Percentiles rank a stretch among this genome's conserved stretches.
Conservation (phyloP, 1,140 invertebrate species). For the Drosophila nigromelanica region DNA sequence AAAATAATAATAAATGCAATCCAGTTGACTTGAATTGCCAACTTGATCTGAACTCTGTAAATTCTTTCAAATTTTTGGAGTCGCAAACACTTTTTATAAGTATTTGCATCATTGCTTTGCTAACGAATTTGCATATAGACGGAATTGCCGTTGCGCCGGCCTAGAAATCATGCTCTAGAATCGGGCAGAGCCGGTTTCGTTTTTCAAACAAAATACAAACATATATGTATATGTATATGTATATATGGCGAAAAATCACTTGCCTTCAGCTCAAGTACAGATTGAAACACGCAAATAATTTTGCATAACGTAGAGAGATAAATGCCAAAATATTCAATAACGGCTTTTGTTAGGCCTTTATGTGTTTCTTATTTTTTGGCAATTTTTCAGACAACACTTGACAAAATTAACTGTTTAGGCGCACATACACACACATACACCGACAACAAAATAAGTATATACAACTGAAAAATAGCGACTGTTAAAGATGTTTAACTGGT, state of each 20-base stretch:
- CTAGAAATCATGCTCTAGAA: conserved; percentile 60
- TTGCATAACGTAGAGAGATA: neutral
- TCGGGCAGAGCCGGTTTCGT: conserved; percentile 60
- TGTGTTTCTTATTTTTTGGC: conserved; percentile 3
- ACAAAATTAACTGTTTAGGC: conserved; percentile 65
- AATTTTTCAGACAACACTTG: conserved; percentile 36
- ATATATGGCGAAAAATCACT: neutral
- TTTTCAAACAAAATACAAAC: conserved; percentile 32
- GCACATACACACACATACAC: conserved; percentile 11
- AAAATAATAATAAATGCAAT: neutral
- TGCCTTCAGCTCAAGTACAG: conserved; percentile 37
- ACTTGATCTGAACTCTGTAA: neutral
- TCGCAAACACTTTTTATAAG: conserved; percentile 2
- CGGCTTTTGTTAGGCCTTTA: conserved; percentile 22
- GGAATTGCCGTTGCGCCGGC: conserved; percentile 8
- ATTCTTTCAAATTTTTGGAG: neutral
- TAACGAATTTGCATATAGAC: conserved; percentile 34
- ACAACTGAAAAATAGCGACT: conserved; percentile 10
- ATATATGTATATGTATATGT: too few species aligned
- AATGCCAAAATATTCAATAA: conserved; percentile 41
- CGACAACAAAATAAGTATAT: neutral
- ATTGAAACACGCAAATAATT: conserved; percentile 14
- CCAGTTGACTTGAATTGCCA: neutral
- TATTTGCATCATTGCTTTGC: neutral
- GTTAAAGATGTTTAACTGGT: conserved; percentile 71